Evolutionary conservation across 1,140 invertebrate genomes (phyloP), one percentile per base, ranked within the genome.

Genomic region (Leucophenga varia): DNA sequence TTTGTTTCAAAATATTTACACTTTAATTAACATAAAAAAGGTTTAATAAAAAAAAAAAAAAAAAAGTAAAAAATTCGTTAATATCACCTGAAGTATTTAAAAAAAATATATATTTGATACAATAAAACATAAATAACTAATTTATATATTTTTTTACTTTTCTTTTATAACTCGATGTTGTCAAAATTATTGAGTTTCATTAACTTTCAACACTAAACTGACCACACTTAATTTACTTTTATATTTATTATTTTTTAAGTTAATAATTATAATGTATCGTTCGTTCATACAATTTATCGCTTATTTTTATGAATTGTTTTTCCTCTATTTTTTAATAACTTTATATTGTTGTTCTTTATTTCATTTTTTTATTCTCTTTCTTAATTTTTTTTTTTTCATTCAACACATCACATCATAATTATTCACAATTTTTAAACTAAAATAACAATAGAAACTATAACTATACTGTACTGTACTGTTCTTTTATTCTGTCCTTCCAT

Each of bases 391-490:
- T n/a, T n/a, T n/a, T n/a, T n/a, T n/a, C n/a, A n/a, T n/a, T n/a
- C n/a, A 67, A 67, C 63, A 67, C 63, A 67, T 67, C 63, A 67
- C 63, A 67, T 67, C 63, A 10, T 25, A 25, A 25, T 63, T 67
- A 67, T 67, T 67, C 63, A 67, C 63, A 67, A 67, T 65, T 65
- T 59, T 51, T 52, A 65, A 67, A 58, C 50, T 67, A 67, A 67
- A 67, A 63, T 67, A 67, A 67, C 63, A 67, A 67, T 67, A 67
- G 63, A 67, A 67, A 57, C 63, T 67, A 67, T 67, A 54, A 67
- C 63, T 65, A 63, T n/a, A n/a, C n/a, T n/a, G n/a, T n/a, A n/a
- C n/a, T n/a, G n/a, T n/a, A n/a, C n/a, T n/a, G n/a, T 40, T 10
- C 20, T 40, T 20, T 13, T 14, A 9, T 35, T 13, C 14, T 6